Base-by-base conservation (phyloP, 1,140 invertebrate species). In the Cydia splendana region DNA sequence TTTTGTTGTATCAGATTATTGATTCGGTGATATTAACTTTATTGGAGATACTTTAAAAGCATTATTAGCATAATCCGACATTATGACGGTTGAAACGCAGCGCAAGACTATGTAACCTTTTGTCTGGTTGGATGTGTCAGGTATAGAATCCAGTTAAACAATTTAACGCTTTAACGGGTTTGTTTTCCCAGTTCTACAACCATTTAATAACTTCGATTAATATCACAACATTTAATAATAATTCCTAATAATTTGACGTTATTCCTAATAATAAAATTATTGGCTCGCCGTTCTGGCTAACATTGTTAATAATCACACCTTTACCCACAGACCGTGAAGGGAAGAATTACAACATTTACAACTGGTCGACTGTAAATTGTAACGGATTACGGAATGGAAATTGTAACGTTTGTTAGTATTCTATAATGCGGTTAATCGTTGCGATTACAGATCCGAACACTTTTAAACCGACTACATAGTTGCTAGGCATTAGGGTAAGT, bases 301-400 rank as follows among this genome's bases (percentile, higher is more conserved):
- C 87, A 85, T 75, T 84, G 83, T 89, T 84, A 83, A 81, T 81
- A 84, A 82, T 78, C 78, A 77, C 78, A 71, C 65, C 45, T 69
- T 74, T 79, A 81, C 84, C 84, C 82, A 88, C 84, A 84, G 81
- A 84, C 82, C 86, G 85, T 88, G 82, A 85, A 81, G 79, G 75
- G 71, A 81, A 79, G 79, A 78, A 87, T 84, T 84, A 81, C 82
- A 81, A 77, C n/a, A 78, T 86, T 84, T 84, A 81, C 82, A 81
- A 77, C n/a, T 53, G 28, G n/a, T 76, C 71, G 77, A 78, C 80
- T 82, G n/a, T 74, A 53, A 81, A 84, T 87, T 81, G 78, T 81
- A 82, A n/a, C n/a, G n/a, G n/a, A n/a, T n/a, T n/a, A 81, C 15
- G 67, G 13, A 71, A 71, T 71, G 67, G 15, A 71, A 34, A 38